Conservation (phyloP, 2,797 vertebrate genomes). For the Nothura maculosa region DNA sequence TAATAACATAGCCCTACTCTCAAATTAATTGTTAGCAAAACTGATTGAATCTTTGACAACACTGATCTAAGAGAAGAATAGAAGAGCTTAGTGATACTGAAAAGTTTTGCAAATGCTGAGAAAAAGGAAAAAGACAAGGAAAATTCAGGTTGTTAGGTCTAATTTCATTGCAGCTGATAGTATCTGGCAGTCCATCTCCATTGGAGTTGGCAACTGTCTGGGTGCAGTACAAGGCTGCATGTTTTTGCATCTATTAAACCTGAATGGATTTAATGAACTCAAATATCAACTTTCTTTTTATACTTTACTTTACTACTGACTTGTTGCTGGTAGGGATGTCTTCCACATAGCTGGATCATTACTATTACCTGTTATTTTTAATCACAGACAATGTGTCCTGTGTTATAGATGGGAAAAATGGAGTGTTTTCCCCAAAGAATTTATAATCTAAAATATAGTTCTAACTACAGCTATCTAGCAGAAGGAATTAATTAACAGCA, state of each 20-base stretch:
- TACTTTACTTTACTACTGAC: not conserved
- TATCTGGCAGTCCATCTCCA: slow-evolving; percentile 18
- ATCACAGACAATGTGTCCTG: not conserved
- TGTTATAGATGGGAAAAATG: not conserved
- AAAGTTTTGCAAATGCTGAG: slow-evolving; percentile 1
- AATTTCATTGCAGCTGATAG: slow-evolving; percentile 17
- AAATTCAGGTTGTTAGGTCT: not conserved
- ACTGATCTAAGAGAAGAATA: not conserved
- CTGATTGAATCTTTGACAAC: not conserved
- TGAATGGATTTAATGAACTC: slow-evolving; percentile 3
- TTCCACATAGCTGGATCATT: not conserved
- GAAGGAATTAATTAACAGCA: not conserved
- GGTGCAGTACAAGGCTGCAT: not conserved
- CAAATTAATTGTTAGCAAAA: not conserved
- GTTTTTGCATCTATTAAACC: not conserved
- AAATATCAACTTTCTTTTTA: not conserved
- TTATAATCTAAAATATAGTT: not conserved
- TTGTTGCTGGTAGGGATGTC: not conserved
- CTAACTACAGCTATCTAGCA: not conserved
- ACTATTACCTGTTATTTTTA: not conserved
- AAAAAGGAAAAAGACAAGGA: not conserved
- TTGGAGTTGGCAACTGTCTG: not conserved
- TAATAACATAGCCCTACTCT: not conserved
- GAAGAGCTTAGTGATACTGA: not conserved
- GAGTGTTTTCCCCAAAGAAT: not conserved